phyloP scores from a whole-genome alignment of 2,113 vertebrate species.

The Thermophis baileyi region DNA sequence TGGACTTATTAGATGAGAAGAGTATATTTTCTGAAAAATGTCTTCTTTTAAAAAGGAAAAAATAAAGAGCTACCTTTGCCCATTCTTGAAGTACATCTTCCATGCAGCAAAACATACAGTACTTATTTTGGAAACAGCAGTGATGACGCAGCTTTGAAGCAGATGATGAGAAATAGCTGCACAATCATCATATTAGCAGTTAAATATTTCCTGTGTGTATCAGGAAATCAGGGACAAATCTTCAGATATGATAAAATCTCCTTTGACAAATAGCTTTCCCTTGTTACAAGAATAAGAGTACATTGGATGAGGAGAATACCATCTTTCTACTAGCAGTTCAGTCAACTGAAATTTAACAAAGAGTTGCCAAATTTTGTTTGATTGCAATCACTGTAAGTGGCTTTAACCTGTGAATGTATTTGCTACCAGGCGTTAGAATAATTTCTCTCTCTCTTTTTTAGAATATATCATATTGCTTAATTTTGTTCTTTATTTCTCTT shows the following conservation, averaged over 20 bases:
- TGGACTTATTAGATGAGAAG: neutral
- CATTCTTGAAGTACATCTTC: neutral
- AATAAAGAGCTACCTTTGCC: neutral
- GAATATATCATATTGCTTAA: neutral
- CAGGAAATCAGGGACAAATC: neutral
- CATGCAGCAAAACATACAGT: neutral
- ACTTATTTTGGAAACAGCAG: neutral
- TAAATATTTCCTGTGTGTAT: neutral
- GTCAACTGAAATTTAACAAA: neutral
- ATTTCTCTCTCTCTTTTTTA: neutral
- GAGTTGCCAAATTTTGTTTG: neutral
- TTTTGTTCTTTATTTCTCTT: neutral
- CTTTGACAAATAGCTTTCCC: neutral
- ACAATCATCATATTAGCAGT: slow-evolving; percentile 26
- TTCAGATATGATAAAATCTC: neutral
- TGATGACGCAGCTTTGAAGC: slow-evolving; percentile 13
- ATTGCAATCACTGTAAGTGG: neutral
- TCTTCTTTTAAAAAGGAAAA: neutral
- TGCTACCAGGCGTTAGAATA: neutral
- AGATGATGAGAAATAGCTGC: slow-evolving; percentile 6
- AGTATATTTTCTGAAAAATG: neutral
- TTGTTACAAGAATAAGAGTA: neutral
- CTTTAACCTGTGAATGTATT: neutral
- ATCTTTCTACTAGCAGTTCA: neutral
- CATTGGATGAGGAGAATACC: neutral